phyloP scores from a whole-genome alignment of 2,888 invertebrate species.

The Mystacides longicornis region DNA sequence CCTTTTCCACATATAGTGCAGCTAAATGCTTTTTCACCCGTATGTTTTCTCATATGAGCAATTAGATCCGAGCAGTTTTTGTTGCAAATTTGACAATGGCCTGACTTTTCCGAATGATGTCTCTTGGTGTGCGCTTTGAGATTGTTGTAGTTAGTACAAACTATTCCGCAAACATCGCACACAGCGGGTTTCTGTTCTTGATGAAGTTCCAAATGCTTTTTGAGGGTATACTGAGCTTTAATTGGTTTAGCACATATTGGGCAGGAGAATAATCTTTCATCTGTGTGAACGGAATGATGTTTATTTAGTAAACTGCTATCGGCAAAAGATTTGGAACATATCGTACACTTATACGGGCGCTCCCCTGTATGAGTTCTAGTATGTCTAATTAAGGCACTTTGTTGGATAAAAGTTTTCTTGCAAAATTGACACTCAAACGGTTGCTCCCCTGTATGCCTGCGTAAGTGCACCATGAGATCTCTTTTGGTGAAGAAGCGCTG shows the following conservation, averaged over 20 bases:
- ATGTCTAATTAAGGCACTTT: conserved; percentile 18
- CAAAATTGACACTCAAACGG: conserved; percentile 18
- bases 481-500: conserved; percentile 38
- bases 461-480: conserved; percentile 37
- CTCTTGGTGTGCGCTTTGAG: conserved; percentile 18
- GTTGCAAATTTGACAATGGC: conserved; percentile 42
- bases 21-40: conserved; percentile 44
- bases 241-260: conserved; percentile 47
- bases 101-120: conserved; percentile 21
- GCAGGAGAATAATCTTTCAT: conserved; percentile 49
- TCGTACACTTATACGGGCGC: conserved; percentile 39
- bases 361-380: conserved; percentile 40
- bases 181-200: conserved; percentile 40
- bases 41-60: conserved; percentile 51
- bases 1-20: conserved; percentile 29
- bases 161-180: conserved; percentile 41
- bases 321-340: conserved; percentile 28
- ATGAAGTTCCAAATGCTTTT: conserved; percentile 42
- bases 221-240: conserved; percentile 45
- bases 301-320: conserved; percentile 33
- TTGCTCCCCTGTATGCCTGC: conserved; percentile 38
- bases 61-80: conserved; percentile 49
- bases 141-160: conserved; percentile 42
- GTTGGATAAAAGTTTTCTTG: conserved; percentile 14
- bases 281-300: conserved; percentile 39